Evolutionary conservation across 2,888 invertebrate species (phyloP), one percentile per base, ranked within the genome.

Genomic region (Zonitis immaculata): DNA sequence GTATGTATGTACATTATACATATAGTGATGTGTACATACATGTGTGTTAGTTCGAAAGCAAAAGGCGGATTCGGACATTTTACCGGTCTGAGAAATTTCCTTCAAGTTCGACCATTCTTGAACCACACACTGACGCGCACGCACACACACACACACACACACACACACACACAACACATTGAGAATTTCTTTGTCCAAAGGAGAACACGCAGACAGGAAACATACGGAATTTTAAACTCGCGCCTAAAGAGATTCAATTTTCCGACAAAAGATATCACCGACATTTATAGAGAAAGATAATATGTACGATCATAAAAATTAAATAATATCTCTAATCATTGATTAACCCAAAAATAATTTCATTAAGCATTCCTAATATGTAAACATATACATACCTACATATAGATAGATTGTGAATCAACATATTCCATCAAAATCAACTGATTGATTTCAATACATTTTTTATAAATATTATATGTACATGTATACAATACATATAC

Each of bases 61-160:
- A 35, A 35, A 35, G 44, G 44, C 44, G 44, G 44, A 44, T 44
- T 44, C 44, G 44, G 44, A 44, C 44, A 44, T 44, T 44, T 44
- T 44, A 44, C 44, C 44, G 44, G 44, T 44, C 44, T 44, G 44
- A 44, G 44, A 44, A 44, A 44, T 44, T 44, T 44, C 44, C 44
- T 44, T 44, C 27, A 28, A 28, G 11, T 44, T 26, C 16, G 44
- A 44, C 27, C 44, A 44, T 28, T 28, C 27, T 28, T 28, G 27
- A 28, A 26, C 44, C 26, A 44, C 44, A 22, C n/a, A n/a, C n/a
- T n/a, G n/a, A n/a, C n/a, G n/a, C n/a, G n/a, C n/a, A n/a, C n/a
- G n/a, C n/a, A n/a, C n/a, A n/a, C n/a, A n/a, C n/a, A n/a, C n/a
- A n/a, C n/a, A n/a, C n/a, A n/a, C n/a, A n/a, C n/a, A n/a, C n/a